Evolutionary conservation across 2,113 vertebrate genomes (phyloP), one percentile per base, ranked within the genome.

Genomic region (Datnioides undecimradiatus): DNA sequence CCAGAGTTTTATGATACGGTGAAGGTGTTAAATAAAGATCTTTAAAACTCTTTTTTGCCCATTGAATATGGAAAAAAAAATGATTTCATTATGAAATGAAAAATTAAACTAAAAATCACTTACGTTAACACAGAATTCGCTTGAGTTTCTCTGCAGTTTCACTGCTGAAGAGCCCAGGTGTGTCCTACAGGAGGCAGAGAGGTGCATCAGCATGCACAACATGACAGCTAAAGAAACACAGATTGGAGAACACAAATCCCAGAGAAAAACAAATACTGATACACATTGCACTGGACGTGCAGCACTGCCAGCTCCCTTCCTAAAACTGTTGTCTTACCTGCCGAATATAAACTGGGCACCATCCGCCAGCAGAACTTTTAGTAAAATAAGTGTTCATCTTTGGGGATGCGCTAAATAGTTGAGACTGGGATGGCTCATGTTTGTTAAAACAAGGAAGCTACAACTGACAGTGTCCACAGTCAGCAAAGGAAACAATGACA

Each of bases 151-250:
- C 62, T 54, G 41, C 38, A 40, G 54, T 68, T 71, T 75, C 51
- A 33, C 29, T n/a, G 29, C 66, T 23, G n/a, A 34, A 43, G 58
- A 72, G 59, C 41, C 62, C 57, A 46, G 62, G 69, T 52, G 76
- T 77, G 34, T 77, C 68, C 54, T 11, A n/a, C 65, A 60, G 69
- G 65, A 76, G n/a, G 25, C 48, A 19, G 48, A 60, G 57, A 67
- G n/a, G 40, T 1, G 6, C 59, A 90, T 92, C 79, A 79, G 64
- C 70, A 89, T 87, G 69, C 79, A 82, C 52, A 51, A 70, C 67
- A 76, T 64, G 40, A 46, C 79, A 64, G 51, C 64, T 38, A 41
- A 71, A 71, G 64, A 54, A 68, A 51, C 71, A 68, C 59, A 72
- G 76, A 80, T 34, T 66, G 52, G 48, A 85, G 78, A 81, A 75